phyloP scores from a whole-genome alignment of 2,113 vertebrate species.

The Corvus hawaiiensis region DNA sequence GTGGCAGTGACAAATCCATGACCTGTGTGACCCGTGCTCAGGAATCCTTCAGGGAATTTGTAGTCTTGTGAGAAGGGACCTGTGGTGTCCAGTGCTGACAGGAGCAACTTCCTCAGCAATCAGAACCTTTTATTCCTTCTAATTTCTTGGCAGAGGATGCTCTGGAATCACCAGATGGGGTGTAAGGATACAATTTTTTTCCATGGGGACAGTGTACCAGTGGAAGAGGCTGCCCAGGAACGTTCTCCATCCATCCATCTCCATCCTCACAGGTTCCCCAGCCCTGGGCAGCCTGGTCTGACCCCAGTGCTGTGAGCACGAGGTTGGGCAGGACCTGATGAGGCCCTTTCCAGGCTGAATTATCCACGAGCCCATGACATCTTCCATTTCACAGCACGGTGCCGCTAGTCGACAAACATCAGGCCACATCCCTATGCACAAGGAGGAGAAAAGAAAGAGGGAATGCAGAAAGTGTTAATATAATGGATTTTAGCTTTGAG shows the following conservation, averaged over 20 bases:
- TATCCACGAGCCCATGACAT: not conserved
- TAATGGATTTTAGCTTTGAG: not conserved
- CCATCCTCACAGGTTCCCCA: not conserved
- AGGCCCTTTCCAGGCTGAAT: not conserved
- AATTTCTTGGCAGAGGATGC: not conserved
- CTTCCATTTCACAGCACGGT: not conserved
- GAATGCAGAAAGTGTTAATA: not conserved
- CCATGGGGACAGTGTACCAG: not conserved
- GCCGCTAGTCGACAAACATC: not conserved
- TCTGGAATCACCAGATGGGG: not conserved
- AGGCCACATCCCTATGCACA: not conserved
- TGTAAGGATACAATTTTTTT: not conserved
- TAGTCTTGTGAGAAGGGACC: not conserved
- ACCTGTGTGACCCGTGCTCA: accelerated
- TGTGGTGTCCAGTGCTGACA: not conserved
- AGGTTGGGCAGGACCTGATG: not conserved
- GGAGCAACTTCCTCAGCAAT: not conserved
- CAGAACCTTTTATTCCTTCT: not conserved
- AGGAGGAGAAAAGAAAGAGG: not conserved
- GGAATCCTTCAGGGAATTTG: not conserved
- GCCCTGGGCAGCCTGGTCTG: not conserved
- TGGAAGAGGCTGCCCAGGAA: not conserved
- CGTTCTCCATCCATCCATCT: too few species aligned
- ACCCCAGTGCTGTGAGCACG: not conserved
- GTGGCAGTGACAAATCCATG: not conserved